phyloP scores from a whole-genome alignment of 2,113 vertebrate genomes.

The Uria aalge region DNA sequence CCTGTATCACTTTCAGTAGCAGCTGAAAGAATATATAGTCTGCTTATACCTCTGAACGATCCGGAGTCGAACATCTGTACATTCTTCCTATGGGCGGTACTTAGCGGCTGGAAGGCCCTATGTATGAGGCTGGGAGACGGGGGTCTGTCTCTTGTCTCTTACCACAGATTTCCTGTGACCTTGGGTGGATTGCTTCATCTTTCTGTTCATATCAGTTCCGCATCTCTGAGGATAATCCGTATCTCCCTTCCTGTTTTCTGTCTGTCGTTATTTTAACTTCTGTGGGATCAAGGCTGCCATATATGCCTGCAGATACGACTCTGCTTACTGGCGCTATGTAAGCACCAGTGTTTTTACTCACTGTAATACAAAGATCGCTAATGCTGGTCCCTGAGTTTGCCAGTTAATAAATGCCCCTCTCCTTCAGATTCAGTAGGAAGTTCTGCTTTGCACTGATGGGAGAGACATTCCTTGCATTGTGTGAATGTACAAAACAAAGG shows the following conservation, averaged over 20 bases:
- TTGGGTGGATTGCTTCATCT: not conserved
- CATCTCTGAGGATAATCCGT: not conserved
- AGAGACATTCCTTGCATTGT: constrained; percentile 55
- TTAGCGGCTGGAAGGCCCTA: not conserved
- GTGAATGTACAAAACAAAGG: constrained; percentile 51
- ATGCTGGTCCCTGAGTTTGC: not conserved
- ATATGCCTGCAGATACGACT: not conserved
- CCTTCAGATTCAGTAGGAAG: constrained; percentile 20
- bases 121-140: not conserved
- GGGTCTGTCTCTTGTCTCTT: not conserved
- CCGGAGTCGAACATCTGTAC: not conserved
- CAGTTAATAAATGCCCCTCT: not conserved
- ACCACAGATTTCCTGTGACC: not conserved
- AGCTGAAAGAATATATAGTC: not conserved
- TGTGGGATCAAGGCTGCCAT: not conserved
- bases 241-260: constrained; percentile 1
- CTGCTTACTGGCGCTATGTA: no score
- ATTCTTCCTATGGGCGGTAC: not conserved
- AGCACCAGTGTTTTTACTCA: not conserved
- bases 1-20: not conserved
- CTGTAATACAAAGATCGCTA: not conserved
- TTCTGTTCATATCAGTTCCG: not conserved
- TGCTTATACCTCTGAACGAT: not conserved
- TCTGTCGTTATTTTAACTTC: not conserved
- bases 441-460: constrained; percentile 31